Evolutionary conservation across 2,888 invertebrate genomes (phyloP).

Genomic region (Mythimna pallens): DNA sequence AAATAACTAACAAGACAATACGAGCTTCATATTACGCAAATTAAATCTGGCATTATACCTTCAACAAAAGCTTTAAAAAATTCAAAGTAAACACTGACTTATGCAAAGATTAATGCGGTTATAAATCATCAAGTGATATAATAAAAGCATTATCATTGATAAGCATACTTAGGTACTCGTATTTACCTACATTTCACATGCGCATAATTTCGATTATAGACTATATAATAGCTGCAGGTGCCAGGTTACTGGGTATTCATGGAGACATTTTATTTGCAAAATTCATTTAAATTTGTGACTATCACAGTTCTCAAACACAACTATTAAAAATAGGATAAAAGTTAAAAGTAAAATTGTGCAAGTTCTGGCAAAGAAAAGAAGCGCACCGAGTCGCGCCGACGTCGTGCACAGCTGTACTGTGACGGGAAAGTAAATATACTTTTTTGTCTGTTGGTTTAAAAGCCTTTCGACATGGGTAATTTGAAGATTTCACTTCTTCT

Average conservation of each 20-base stretch:
- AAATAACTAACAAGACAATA: not conserved
- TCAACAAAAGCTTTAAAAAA: not conserved
- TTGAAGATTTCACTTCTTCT: not conserved
- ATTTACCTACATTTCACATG: not conserved
- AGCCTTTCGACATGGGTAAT: constrained; percentile 5
- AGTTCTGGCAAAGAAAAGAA: not conserved
- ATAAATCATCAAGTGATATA: not conserved
- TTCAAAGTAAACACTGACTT: not conserved
- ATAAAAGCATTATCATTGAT: not conserved
- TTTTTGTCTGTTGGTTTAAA: not conserved
- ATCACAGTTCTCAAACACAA: not conserved
- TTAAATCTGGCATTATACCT: not conserved
- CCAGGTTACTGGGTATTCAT: too few species aligned
- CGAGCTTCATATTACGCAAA: not conserved
- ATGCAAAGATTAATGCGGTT: not conserved
- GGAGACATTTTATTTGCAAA: not conserved
- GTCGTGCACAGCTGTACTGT: not conserved
- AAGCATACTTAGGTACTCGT: not conserved
- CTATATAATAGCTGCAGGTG: not conserved
- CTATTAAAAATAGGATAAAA: not conserved
- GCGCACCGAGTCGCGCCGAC: not conserved
- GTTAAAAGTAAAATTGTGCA: not conserved
- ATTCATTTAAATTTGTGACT: not conserved
- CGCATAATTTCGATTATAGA: not conserved
- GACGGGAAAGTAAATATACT: not conserved